phyloP scores from a whole-genome alignment of 2,888 invertebrate genomes.

The Tromatobia lineatoria region DNA sequence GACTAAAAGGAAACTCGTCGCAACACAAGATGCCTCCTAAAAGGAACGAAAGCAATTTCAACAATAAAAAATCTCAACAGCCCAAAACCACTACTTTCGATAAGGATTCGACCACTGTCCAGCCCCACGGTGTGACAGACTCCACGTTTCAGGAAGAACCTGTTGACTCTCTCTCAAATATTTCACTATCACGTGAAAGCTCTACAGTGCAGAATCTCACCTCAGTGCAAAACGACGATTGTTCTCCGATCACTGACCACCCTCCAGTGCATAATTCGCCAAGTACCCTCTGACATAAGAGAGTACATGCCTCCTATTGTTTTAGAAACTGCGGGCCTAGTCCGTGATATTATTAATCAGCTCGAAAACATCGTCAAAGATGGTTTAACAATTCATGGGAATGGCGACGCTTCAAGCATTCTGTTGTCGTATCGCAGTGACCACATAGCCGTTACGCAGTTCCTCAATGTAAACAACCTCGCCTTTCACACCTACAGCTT shows the following conservation, averaged over 20 bases:
- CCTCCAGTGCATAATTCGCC: not conserved
- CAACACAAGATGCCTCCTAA: not conserved
- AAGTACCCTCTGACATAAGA: not conserved
- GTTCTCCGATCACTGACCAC: not conserved
- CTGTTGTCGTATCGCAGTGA: not conserved
- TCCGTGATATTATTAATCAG: not conserved
- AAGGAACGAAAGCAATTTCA: not conserved
- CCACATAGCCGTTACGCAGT: not conserved
- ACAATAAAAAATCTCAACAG: not conserved
- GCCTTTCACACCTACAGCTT: not conserved
- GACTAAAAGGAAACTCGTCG: not conserved
- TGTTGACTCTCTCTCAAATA: not conserved
- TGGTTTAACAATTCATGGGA: not conserved
- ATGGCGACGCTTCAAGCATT: not conserved
- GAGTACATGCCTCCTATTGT: not conserved
- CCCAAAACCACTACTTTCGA: not conserved
- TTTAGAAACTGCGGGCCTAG: not conserved
- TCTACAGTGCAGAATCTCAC: not conserved
- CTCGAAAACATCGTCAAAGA: not conserved
- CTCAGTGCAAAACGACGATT: not conserved
- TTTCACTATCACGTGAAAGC: too few species aligned
- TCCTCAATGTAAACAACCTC: not conserved
- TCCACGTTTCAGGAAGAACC: not conserved
- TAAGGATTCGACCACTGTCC: too few species aligned
- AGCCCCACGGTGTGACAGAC: not conserved